phyloP scores from a whole-genome alignment of 2,888 invertebrate species.

The Troides helena region DNA sequence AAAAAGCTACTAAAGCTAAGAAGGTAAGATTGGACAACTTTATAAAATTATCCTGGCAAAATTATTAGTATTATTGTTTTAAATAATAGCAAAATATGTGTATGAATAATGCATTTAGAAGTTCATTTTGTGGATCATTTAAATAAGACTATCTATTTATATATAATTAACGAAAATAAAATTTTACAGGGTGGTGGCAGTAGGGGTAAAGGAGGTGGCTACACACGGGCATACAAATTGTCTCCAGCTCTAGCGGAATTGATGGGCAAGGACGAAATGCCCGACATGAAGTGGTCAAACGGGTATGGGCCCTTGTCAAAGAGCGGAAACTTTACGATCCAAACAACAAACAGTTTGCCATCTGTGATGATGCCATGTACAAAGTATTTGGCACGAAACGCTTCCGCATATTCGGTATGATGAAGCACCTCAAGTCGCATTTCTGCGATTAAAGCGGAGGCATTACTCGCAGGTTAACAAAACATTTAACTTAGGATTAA shows the following conservation, averaged over 20 bases:
- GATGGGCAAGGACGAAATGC: slow-evolving; percentile 90
- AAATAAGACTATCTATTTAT: no score
- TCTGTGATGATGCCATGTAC: slow-evolving; percentile 93
- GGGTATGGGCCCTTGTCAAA: slow-evolving; percentile 94
- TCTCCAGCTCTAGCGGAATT: slow-evolving; percentile 92
- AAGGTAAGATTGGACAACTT: slow-evolving; percentile 42
- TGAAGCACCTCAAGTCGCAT: slow-evolving; percentile 96
- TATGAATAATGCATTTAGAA: no score
- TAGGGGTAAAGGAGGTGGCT: slow-evolving; percentile 85
- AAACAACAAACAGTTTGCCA: slow-evolving; percentile 96
- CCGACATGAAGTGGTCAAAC: slow-evolving; percentile 92
- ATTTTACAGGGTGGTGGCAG: slow-evolving; percentile 40
- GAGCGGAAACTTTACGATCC: slow-evolving; percentile 94
- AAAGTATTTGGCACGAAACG: slow-evolving; percentile 95
- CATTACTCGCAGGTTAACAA: no score
- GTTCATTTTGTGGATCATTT: no score
- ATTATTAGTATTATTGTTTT: no score
- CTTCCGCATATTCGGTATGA: slow-evolving; percentile 97
- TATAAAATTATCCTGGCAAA: background rate
- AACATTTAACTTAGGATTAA: no score
- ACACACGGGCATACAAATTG: slow-evolving; percentile 90
- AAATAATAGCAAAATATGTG: no score
- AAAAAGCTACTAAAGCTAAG: slow-evolving; percentile 63
- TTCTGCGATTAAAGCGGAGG: slow-evolving; percentile 82
- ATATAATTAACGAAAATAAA: no score